Base-by-base conservation (phyloP, 2,797 vertebrate species). In the Borostomias antarcticus region DNA sequence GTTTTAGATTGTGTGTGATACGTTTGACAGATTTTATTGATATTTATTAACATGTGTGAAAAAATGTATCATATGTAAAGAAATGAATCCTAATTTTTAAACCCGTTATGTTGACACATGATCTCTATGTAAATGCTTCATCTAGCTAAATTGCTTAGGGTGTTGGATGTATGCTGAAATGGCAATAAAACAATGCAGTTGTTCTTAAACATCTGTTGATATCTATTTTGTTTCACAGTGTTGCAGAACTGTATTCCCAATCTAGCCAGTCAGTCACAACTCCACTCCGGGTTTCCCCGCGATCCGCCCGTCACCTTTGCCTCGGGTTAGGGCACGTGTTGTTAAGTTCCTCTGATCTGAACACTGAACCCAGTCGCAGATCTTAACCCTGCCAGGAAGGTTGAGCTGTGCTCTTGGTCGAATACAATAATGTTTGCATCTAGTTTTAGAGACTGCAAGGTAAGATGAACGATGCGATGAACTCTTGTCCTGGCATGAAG, bases 1-100 rank as follows among this genome's bases (percentile, higher is more conserved):
- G 79, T 90, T 88, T 86, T 87, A 89, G 87, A 59, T 78, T 72
- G 80, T 77, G 84, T 82, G 88, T 85, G 87, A 83, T 82, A 79
- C 75, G 82, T 91, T 90, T 90, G 89, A 89, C 82, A 86, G 87
- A 91, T 91, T 91, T 87, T 88, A 89, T 88, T 91, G 86, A 90
- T 93, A 94, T 94, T 94, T 94, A 94, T 94, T 94, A 92, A 93
- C 89, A 78, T 69, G 86, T 92, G 90, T 91, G 89, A 78, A 86
- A 72, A 88, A 89, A 77, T 93, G 92, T 93, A 92, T 86, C 76
- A 92, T 93, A 92, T 93, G 92, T 93, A 93, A 90, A 93, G 82
- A 90, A 88, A 88, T 82, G 82, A 88, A 89, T 88, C 85, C 85
- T 92, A 92, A 93, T 92, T 92, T 94, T 90, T 91, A 86, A 92